Conservation (phyloP, 2,888 invertebrate species). For the Sinohyriopsis cumingii region DNA sequence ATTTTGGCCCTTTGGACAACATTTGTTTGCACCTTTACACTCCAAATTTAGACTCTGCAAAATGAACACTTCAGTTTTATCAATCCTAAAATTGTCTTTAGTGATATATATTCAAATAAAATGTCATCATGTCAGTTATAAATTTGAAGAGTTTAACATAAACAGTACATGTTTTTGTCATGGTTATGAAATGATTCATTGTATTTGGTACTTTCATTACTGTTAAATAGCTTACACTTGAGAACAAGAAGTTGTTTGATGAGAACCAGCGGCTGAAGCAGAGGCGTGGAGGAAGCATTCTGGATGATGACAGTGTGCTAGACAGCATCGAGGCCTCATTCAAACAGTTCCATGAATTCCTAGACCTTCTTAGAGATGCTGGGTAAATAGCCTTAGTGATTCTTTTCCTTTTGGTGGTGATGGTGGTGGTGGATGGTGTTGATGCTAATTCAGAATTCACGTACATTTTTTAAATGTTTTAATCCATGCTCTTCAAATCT, state of each 20-base stretch:
- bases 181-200: neutral
- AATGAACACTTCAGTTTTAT: no score
- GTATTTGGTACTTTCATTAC: conserved; percentile 1
- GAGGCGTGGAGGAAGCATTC: conserved; percentile 30
- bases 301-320: conserved; percentile 67
- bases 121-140: no score
- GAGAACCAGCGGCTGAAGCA: conserved; percentile 43
- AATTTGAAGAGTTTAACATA: no score
- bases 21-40: no score
- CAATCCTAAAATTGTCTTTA: no score
- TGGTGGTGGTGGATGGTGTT: neutral
- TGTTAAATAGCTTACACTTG: conserved; percentile 61
- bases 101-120: no score
- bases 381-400: conserved; percentile 53
- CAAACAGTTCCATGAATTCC: conserved; percentile 69
- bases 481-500: no score
- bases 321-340: conserved; percentile 70
- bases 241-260: conserved; percentile 60
- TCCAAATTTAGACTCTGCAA: no score
- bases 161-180: neutral
- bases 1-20: no score
- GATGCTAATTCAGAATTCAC: neutral
- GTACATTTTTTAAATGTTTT: neutral
- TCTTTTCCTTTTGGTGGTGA: no score
- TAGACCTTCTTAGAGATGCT: conserved; percentile 68